These are phyloP conservation scores for Microcebus tavaratra DNA, from an alignment of 2,113 vertebrate genomes.

Conservation along the genomic window DNA sequence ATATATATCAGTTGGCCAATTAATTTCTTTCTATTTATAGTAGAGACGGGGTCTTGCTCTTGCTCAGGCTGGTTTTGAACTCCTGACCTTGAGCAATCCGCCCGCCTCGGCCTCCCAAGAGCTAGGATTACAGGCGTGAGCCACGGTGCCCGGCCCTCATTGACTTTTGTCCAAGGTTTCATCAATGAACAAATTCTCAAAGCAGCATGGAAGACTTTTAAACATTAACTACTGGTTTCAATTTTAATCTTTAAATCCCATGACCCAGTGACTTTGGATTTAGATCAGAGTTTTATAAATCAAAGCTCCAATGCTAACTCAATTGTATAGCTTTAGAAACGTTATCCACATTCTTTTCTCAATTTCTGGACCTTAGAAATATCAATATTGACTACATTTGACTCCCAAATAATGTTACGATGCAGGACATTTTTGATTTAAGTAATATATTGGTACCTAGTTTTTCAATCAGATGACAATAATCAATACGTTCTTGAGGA, in stretches of 20 bases:
- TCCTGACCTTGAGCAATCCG: too few relatives aligned
- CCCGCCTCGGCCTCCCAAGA: too few relatives aligned
- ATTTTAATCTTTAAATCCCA: slow-evolving; percentile 18
- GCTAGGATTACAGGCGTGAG: too few relatives aligned
- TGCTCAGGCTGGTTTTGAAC: too few relatives aligned
- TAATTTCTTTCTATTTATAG: too few relatives aligned
- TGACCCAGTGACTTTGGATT: background rate
- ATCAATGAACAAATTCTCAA: slow-evolving; percentile 16
- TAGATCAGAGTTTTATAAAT: background rate
- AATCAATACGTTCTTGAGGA: slow-evolving; percentile 97
- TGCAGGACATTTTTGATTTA: slow-evolving; percentile 38
- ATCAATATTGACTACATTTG: background rate
- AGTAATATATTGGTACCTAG: slow-evolving; percentile 88
- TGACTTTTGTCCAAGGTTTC: slow-evolving; percentile 37
- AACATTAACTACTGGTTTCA: background rate
- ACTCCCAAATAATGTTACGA: slow-evolving; percentile 26
- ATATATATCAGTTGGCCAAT: too few relatives aligned
- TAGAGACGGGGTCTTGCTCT: too few relatives aligned
- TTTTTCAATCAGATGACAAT: slow-evolving; percentile 96
- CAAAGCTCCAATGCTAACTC: slow-evolving; percentile 5
- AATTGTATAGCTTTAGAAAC: background rate
- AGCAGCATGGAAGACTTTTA: background rate
- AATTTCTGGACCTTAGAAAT: slow-evolving; percentile 35
- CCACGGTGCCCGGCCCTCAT: too few relatives aligned
- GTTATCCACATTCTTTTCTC: background rate